Conservation (phyloP, 2,888 invertebrate genomes). For the Heliconius ethilla region DNA sequence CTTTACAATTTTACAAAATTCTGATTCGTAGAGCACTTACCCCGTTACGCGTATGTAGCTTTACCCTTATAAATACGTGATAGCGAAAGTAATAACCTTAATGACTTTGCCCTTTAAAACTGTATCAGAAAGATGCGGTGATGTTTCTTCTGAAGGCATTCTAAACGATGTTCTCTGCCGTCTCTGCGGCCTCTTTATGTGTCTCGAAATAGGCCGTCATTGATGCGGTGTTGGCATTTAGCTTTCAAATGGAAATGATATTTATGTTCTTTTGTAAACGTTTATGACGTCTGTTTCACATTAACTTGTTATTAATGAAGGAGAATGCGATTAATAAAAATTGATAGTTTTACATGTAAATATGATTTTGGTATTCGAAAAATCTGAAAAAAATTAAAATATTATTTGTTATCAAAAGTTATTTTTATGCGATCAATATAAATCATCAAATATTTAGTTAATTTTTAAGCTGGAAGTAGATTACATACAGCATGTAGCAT, state of each 20-base stretch:
- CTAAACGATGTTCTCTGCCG: not conserved
- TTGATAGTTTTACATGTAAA: not conserved
- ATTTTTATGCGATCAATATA: no score
- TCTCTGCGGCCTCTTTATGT: not conserved
- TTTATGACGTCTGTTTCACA: not conserved
- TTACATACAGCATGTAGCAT: no score
- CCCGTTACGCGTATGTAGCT: not conserved
- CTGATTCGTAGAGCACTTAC: not conserved
- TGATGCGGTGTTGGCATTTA: conserved; percentile 2
- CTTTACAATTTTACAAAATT: not conserved
- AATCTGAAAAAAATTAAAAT: no score
- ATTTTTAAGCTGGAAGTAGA: no score
- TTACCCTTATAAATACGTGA: not conserved
- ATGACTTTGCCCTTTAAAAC: conserved; percentile 30
- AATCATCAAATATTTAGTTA: no score
- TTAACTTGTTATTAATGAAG: not conserved
- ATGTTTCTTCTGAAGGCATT: conserved; percentile 10
- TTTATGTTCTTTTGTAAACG: not conserved
- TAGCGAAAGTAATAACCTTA: conserved; percentile 19
- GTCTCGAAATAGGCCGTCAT: conserved; percentile 11
- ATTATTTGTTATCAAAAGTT: no score
- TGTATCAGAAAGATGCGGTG: conserved; percentile 13
- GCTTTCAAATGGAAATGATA: not conserved
- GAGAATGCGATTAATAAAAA: not conserved
- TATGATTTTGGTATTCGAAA: not conserved